Evolutionary conservation across 1,140 invertebrate species (phyloP), one percentile per base, ranked within the genome.

Genomic region (Acromyrmex echinatior): DNA sequence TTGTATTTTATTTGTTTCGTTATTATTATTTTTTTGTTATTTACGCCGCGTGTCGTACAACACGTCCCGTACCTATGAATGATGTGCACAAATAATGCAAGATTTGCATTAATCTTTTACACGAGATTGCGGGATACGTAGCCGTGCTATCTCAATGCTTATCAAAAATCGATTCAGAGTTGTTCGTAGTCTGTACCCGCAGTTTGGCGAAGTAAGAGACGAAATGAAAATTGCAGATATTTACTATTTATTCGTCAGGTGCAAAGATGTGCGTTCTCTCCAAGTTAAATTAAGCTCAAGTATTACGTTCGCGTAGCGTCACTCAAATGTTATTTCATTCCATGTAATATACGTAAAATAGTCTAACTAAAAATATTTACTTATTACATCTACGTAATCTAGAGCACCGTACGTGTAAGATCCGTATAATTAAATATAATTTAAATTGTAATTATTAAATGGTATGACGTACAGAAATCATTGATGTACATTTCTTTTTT

Each of bases 381-480:
- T 94, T 94, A 94, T 90, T 95, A 93, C 94, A 94, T 93, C 93
- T 94, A 95, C 93, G 93, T 95, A 95, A 95, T 91, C 93, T 95
- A 95, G 94, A 95, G 94, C 94, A 95, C 94, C 94, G 92, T 95
- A 95, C 92, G 94, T 93, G 94, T 95, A 95, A 95, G 94, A 92
- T 93, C 66, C 92, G 92, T 93, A 95, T 95, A 95, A 95, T 95
- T 95, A 94, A 51, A 70, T 95, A 95, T 95, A 95, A 95, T 95
- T 95, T 95, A 95, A 95, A 95, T 94, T 95, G 94, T 95, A 95
- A 95, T 95, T 95, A 95, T 95, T 95, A 95, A 95, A 95, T 95
- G 94, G 94, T 95, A 95, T 95, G 94, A 94, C 94, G 93, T 95
- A 91, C 90, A 90, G 92, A 87, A 87, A 84, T 73, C 81, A 53